phyloP scores from a whole-genome alignment of 2,888 invertebrate species.

The Latrodectus hesperus region DNA sequence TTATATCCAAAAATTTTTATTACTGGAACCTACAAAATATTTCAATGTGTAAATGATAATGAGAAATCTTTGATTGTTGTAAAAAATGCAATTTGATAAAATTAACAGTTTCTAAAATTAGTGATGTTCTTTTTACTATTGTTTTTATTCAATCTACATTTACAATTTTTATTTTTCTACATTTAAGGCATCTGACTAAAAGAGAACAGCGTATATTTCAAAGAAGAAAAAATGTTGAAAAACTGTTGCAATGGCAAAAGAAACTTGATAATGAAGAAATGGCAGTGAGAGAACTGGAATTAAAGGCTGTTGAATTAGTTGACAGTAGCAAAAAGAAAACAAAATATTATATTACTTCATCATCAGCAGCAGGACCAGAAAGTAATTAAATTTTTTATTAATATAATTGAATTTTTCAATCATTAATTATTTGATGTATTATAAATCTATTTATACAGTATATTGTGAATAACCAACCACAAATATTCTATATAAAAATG shows the following conservation, averaged over 20 bases:
- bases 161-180: too few relatives aligned
- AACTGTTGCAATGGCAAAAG: slow-evolving; percentile 75
- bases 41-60: neutral
- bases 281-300: slow-evolving; percentile 74
- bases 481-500: too few relatives aligned
- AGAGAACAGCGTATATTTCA: slow-evolving; percentile 74
- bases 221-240: slow-evolving; percentile 74
- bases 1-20: too few relatives aligned
- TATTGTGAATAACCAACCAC: too few relatives aligned
- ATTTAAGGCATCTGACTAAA: slow-evolving; percentile 74
- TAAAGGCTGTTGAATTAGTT: slow-evolving; percentile 72
- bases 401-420: neutral
- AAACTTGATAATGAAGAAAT: slow-evolving; percentile 75
- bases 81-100: too few relatives aligned
- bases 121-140: too few relatives aligned
- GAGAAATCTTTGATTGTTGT: too few relatives aligned
- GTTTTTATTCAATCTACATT: too few relatives aligned
- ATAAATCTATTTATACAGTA: too few relatives aligned
- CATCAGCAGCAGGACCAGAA: slow-evolving; percentile 20
- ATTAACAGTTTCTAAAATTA: too few relatives aligned
- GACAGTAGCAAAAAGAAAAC: slow-evolving; percentile 61
- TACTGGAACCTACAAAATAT: too few relatives aligned
- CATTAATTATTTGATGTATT: too few relatives aligned
- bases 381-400: slow-evolving; percentile 23
- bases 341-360: slow-evolving; percentile 51